Evolutionary conservation across 2,888 invertebrate species (phyloP).

Genomic region (Clanis bilineata): DNA sequence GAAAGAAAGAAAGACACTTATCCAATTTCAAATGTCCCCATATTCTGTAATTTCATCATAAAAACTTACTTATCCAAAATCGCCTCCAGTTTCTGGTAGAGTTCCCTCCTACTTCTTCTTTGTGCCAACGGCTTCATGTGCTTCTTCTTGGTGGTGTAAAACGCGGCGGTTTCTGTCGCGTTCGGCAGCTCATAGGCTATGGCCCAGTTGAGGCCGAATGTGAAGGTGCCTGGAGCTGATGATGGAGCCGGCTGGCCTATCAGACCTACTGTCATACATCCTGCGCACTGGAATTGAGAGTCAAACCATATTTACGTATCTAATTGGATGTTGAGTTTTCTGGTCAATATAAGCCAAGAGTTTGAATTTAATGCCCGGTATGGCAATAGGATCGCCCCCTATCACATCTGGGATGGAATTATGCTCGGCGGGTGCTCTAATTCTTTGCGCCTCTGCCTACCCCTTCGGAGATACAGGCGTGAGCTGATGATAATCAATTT

Average conservation of each 20-base stretch:
- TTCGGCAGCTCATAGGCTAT: constrained; percentile 85
- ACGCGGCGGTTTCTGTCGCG: constrained; percentile 67
- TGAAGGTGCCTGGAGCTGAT: constrained; percentile 78
- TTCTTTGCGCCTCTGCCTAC: not conserved
- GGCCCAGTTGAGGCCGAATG: constrained; percentile 87
- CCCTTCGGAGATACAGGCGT: not conserved
- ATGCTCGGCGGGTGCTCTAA: too few species aligned
- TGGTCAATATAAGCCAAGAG: too few species aligned
- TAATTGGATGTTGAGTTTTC: too few species aligned
- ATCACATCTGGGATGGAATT: too few species aligned
- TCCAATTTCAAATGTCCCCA: too few species aligned
- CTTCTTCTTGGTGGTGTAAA: constrained; percentile 50
- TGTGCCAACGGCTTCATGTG: constrained; percentile 69
- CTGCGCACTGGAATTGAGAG: constrained; percentile 65
- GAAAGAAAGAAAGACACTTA: too few species aligned
- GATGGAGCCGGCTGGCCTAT: constrained; percentile 80
- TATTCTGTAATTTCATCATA: too few species aligned
- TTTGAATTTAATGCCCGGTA: too few species aligned
- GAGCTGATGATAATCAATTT: too few species aligned
- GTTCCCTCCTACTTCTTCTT: constrained; percentile 84
- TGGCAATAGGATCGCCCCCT: too few species aligned
- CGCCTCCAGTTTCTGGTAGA: constrained; percentile 86
- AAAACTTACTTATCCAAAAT: constrained; percentile 86
- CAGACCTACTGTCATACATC: constrained; percentile 83
- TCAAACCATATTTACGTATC: too few species aligned